Conservation (phyloP, 2,888 invertebrate species). For the Physocephala rufipes region DNA sequence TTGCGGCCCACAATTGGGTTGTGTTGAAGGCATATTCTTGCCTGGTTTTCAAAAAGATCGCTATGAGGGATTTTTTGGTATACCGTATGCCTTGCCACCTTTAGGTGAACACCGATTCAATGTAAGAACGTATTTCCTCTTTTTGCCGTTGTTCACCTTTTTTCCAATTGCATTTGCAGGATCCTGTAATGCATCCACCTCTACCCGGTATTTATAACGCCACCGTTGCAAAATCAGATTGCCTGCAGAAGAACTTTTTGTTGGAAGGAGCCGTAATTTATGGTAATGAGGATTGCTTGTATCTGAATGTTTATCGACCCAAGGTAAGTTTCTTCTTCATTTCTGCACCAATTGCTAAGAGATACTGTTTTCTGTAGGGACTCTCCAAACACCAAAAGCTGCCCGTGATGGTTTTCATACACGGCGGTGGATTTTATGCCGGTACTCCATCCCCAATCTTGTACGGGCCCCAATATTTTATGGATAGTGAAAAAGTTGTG, state of each 20-base stretch:
- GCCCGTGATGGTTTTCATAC: slow-evolving; percentile 69
- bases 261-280: slow-evolving; percentile 57
- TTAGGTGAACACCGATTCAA: slow-evolving; percentile 59
- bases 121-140: slow-evolving; percentile 48
- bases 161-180: slow-evolving; percentile 47
- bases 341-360: neutral
- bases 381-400: slow-evolving; percentile 37
- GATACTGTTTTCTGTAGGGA: neutral
- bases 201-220: slow-evolving; percentile 57
- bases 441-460: slow-evolving; percentile 65
- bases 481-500: slow-evolving; percentile 67
- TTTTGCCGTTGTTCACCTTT: neutral
- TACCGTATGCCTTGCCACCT: slow-evolving; percentile 64
- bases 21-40: slow-evolving; percentile 55
- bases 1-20: slow-evolving; percentile 53
- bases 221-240: slow-evolving; percentile 60
- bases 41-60: slow-evolving; percentile 53
- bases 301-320: slow-evolving; percentile 67
- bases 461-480: slow-evolving; percentile 68
- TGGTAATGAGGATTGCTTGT: slow-evolving; percentile 68
- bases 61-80: slow-evolving; percentile 62
- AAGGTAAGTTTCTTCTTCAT: slow-evolving; percentile 41
- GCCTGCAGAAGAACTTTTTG: slow-evolving; percentile 68
- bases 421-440: slow-evolving; percentile 68
- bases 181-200: slow-evolving; percentile 55